These are phyloP conservation scores for Lepidurus apus DNA, from an alignment of 1,140 invertebrate species.

Conservation along the genomic window DNA sequence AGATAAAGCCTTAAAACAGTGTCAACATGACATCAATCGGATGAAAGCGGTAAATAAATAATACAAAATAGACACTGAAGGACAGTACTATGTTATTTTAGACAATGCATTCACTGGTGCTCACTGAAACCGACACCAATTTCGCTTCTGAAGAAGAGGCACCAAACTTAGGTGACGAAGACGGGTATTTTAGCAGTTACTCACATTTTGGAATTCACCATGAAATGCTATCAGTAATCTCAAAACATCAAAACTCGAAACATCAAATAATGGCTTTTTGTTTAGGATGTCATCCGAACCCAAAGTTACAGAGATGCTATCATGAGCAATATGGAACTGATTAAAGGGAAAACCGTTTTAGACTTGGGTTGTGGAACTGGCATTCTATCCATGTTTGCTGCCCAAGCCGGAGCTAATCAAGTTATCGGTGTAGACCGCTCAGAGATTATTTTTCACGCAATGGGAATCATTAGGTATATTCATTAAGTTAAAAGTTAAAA, in stretches of 20 bases:
- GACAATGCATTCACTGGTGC: slow-evolving; percentile 29
- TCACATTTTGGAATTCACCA: slow-evolving; percentile 97
- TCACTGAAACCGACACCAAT: slow-evolving; percentile 33
- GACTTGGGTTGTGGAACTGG: slow-evolving; percentile 96
- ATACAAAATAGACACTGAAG: slow-evolving; percentile 6
- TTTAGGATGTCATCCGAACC: slow-evolving; percentile 80
- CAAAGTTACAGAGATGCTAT: slow-evolving; percentile 91
- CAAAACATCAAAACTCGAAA: too few species aligned
- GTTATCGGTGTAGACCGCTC: slow-evolving; percentile 93
- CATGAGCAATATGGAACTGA: slow-evolving; percentile 63
- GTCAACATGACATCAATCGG: slow-evolving; percentile 50
- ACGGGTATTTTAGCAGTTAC: slow-evolving; percentile 90
- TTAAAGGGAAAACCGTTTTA: slow-evolving; percentile 74
- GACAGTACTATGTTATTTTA: slow-evolving; percentile 31
- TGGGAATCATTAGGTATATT: slow-evolving; percentile 71
- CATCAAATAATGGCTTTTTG: slow-evolving; percentile 43
- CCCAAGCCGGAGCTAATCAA: slow-evolving; percentile 83
- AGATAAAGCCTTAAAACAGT: slow-evolving; percentile 52
- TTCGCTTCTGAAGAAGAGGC: slow-evolving; percentile 32
- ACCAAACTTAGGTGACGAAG: slow-evolving; percentile 52
- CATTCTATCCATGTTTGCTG: slow-evolving; percentile 93
- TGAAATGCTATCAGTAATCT: slow-evolving; percentile 75
- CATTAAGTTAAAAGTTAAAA: background rate
- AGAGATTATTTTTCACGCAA: slow-evolving; percentile 77
- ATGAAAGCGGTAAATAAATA: slow-evolving; percentile 21